phyloP scores from a whole-genome alignment of 2,797 vertebrate species.

The Podarcis lilfordi region DNA sequence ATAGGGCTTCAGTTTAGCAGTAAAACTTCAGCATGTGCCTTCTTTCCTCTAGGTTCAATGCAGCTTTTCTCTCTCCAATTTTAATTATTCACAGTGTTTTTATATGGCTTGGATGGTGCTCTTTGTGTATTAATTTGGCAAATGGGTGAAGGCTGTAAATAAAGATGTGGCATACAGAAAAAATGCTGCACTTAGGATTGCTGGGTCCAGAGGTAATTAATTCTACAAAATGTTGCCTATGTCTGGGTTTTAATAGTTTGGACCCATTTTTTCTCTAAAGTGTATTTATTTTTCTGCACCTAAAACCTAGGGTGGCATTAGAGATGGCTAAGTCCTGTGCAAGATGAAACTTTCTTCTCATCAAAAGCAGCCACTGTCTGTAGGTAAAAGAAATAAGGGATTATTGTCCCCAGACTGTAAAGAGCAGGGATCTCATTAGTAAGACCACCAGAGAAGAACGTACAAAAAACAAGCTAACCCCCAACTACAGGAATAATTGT shows the following conservation, averaged over 20 bases:
- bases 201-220: background rate
- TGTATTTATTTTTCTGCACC: background rate
- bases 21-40: background rate
- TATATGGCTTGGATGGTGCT: background rate
- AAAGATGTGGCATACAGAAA: background rate
- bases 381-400: background rate
- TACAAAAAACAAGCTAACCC: background rate
- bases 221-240: background rate
- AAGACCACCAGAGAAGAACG: slow-evolving; percentile 13
- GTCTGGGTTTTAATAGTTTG: background rate
- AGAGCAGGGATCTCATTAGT: background rate
- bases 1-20: background rate
- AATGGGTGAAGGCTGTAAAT: background rate
- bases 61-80: background rate
- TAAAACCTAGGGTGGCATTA: background rate
- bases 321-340: background rate
- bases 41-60: background rate
- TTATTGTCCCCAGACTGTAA: background rate
- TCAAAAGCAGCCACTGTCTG: background rate
- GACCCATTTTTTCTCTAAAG: background rate
- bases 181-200: background rate
- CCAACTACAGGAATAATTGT: background rate
- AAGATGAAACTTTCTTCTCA: background rate
- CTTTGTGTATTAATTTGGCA: background rate
- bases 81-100: background rate